These are phyloP conservation scores for Camelus dromedarius DNA, from an alignment of 2,113 vertebrate genomes.

Conservation along the genomic window DNA sequence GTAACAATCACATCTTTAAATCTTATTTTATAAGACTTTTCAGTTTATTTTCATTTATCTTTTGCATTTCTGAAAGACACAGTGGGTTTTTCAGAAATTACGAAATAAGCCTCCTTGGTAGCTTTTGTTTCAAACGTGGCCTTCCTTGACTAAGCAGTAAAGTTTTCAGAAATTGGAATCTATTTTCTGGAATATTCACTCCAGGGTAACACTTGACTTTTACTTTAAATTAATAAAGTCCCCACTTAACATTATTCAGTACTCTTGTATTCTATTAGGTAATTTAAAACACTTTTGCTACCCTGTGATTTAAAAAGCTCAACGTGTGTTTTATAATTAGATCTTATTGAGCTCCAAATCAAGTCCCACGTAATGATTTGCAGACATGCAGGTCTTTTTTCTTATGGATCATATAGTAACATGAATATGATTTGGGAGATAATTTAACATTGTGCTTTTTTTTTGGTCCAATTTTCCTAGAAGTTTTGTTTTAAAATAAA, in stretches of 20 bases:
- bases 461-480: not conserved
- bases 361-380: not conserved
- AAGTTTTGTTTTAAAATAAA: conserved; percentile 55
- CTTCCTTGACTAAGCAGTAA: conserved; percentile 48
- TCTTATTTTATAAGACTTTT: not conserved
- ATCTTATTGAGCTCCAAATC: not conserved
- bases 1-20: not conserved
- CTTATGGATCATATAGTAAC: not conserved
- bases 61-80: conserved; percentile 48
- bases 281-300: not conserved
- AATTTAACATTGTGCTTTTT: conserved; percentile 17
- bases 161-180: conserved; percentile 32
- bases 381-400: not conserved
- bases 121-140: not conserved
- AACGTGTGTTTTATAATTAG: not conserved
- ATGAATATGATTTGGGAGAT: conserved; percentile 47
- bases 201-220: not conserved
- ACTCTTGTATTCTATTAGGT: not conserved
- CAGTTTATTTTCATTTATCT: conserved; percentile 46
- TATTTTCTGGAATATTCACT: conserved; percentile 31
- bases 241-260: not conserved
- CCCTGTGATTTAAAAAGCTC: not conserved
- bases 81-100: conserved; percentile 16
- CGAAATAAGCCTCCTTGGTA: not conserved
- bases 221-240: conserved; percentile 39